Evolutionary conservation across 2,888 invertebrate genomes (phyloP).

Genomic region (Nomada fabriciana): DNA sequence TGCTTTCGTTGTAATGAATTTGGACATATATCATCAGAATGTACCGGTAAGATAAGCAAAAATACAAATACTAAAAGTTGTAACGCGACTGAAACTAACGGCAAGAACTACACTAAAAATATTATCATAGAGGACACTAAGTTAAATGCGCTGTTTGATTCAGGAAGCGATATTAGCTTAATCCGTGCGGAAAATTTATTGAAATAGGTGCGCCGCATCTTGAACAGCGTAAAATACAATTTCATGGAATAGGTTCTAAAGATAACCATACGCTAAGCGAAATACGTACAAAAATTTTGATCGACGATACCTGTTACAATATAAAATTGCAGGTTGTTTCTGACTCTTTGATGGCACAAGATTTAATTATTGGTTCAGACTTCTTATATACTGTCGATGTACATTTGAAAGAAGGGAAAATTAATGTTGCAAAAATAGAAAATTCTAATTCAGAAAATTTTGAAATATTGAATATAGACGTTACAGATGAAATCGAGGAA

Average conservation of each 20-base stretch:
- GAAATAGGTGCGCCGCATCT: background rate
- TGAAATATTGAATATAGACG: no score
- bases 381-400: no score
- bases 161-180: constrained; percentile 23
- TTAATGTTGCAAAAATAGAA: no score
- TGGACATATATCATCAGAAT: constrained; percentile 11
- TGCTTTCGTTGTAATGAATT: background rate
- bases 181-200: background rate
- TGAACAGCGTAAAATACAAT: background rate
- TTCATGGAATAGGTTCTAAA: constrained; percentile 13
- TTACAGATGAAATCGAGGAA: no score
- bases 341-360: no score
- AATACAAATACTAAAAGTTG: background rate
- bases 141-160: constrained; percentile 18
- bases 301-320: background rate
- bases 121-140: background rate
- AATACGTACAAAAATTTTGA: background rate
- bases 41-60: background rate
- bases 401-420: no score
- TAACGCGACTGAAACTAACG: background rate
- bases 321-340: constrained; percentile 19
- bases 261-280: constrained; percentile 6
- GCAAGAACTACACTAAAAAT: background rate
- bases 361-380: no score
- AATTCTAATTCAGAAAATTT: no score